Evolutionary conservation across 2,113 vertebrate genomes (phyloP), one percentile per base, ranked within the genome.

Genomic region (Naja naja): DNA sequence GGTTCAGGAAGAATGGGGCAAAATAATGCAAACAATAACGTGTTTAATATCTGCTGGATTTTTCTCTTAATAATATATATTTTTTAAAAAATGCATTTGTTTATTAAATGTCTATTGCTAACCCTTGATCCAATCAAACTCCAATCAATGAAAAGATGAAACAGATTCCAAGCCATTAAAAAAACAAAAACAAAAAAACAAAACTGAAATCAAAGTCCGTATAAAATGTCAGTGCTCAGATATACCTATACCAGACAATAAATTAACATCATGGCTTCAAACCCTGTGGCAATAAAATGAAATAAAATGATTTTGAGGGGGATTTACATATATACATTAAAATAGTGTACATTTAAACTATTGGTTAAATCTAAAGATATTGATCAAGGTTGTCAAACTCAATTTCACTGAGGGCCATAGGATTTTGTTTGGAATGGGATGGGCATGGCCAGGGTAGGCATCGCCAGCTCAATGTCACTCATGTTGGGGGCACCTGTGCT

Each of bases 1-100:
- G 92, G 14, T 49, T 94, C 89, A 93, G 90, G 93, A 16, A 45
- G 91, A 10, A 87, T 90, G 86, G n/a, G 64, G 81, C 94, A 86
- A 39, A 53, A 5, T 2, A 10, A 20, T 56, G 81, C 3, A 89
- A 92, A 89, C 74, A 86, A 54, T n/a, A 81, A 53, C 4, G 58
- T n/a, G 58, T 9, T 55, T 9, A 27, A 85, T 96, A 95, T 60
- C 85, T 95, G 49, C 49, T 34, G 18, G 45, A 2, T 0, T 89
- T 16, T 43, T 89, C 94, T 7, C 90, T 47, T n/a, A 22, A 39
- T 81, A 60, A 58, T 58, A 74, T n/a, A n/a, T 39, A 34, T 74
- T 81, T 64, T 64, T 81, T 60, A 11, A 11, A 81, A 81, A 22
- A 43, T 81, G 16, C 74, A 81, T 81, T 43, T 43, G 18, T 81